phyloP scores from a whole-genome alignment of 2,888 invertebrate genomes.

The Leptothorax acervorum region DNA sequence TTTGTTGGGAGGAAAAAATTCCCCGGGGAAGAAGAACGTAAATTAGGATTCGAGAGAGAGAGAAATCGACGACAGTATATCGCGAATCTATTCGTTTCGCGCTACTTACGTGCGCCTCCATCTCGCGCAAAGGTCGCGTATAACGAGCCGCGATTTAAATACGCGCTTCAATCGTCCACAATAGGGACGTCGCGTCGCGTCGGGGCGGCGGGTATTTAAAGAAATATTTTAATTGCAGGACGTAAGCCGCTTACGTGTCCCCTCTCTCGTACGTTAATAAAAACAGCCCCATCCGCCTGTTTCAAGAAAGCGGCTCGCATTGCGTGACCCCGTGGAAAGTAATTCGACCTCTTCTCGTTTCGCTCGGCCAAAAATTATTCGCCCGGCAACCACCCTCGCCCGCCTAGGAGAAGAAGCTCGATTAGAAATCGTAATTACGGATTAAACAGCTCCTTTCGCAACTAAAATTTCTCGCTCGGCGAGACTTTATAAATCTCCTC shows the following conservation, averaged over 20 bases:
- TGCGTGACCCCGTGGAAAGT: constrained; percentile 66
- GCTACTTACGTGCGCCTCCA: constrained; percentile 28
- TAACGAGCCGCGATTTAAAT: constrained; percentile 70
- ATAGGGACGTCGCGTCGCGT: constrained; percentile 63
- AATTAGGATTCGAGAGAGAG: constrained; percentile 1
- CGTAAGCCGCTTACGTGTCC: constrained; percentile 82
- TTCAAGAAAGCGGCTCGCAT: constrained; percentile 63
- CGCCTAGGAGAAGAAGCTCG: not conserved
- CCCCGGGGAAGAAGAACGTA: not conserved
- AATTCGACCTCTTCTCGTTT: constrained; percentile 66
- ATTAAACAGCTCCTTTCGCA: not conserved
- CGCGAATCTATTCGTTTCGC: constrained; percentile 35
- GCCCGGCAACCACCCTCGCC: constrained; percentile 16
- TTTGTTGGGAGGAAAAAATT: not conserved
- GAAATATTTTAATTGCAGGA: constrained; percentile 84
- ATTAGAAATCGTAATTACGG: not conserved
- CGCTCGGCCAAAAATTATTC: constrained; percentile 37
- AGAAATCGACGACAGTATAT: constrained; percentile 20
- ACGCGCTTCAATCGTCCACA: constrained; percentile 63
- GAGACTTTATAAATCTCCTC: not conserved
- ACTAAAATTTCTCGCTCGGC: not conserved
- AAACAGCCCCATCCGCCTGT: constrained; percentile 73
- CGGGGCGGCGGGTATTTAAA: constrained; percentile 79
- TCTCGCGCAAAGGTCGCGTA: constrained; percentile 48
- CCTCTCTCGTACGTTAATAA: constrained; percentile 79